Conservation (phyloP, 2,888 invertebrate genomes). For the Pemphredon lugubris region DNA sequence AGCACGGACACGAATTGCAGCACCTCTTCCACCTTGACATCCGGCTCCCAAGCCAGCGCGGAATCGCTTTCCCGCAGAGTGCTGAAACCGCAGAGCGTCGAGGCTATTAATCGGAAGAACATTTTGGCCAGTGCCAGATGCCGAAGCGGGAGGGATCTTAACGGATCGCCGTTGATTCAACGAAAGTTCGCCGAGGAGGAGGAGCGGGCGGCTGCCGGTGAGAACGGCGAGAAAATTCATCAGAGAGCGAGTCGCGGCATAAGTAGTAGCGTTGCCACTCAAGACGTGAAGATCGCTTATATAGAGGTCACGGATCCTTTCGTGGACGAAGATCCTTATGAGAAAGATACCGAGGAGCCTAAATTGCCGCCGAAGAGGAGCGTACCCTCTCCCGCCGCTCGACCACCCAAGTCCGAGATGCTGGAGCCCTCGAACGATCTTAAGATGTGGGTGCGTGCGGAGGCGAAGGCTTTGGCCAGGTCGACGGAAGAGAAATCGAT, state of each 20-base stretch:
- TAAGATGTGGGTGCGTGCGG: conserved; percentile 75
- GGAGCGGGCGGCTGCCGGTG: conserved; percentile 36
- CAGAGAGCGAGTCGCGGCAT: conserved; percentile 8
- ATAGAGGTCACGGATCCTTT: conserved; percentile 74
- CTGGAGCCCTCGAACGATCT: conserved; percentile 73
- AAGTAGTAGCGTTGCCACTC: conserved; percentile 6
- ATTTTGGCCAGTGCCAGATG: conserved; percentile 93
- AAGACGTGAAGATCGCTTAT: conserved; percentile 75
- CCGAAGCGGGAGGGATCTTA: conserved; percentile 90
- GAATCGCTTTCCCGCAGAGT: conserved; percentile 84
- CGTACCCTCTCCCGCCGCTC: conserved; percentile 82
- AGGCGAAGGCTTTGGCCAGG: conserved; percentile 66
- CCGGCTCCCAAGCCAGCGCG: conserved; percentile 88
- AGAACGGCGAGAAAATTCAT: conserved; percentile 34
- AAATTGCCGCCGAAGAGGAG: conserved; percentile 81
- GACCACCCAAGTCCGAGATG: conserved; percentile 77
- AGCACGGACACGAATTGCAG: conserved; percentile 89
- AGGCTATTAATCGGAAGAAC: conserved; percentile 92
- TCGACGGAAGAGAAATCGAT: conserved; percentile 38
- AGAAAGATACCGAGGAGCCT: conserved; percentile 81
- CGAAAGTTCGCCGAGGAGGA: conserved; percentile 84
- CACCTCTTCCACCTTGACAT: conserved; percentile 87
- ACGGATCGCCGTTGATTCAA: conserved; percentile 88
- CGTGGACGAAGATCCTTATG: conserved; percentile 79
- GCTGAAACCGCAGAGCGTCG: conserved; percentile 90